These are phyloP conservation scores for Chiridota heheva DNA, from an alignment of 35 echinoderm and acorn worm genomes.

Conservation along the genomic window DNA sequence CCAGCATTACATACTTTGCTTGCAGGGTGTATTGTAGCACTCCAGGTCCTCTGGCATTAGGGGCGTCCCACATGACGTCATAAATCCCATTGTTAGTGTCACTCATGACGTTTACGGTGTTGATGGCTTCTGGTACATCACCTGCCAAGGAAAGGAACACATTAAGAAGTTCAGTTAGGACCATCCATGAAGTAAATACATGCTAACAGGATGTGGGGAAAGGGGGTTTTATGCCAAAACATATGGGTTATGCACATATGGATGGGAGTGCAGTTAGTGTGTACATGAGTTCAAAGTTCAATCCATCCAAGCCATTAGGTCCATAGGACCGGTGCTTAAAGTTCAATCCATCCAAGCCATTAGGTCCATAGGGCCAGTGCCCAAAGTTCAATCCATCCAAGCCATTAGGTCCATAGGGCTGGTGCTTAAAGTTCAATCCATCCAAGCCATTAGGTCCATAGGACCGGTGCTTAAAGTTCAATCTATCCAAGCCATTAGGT, in stretches of 20 bases:
- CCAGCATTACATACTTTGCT: constrained; percentile 67
- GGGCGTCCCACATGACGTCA: constrained; percentile 61
- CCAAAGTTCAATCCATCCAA: no score
- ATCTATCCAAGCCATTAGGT: no score
- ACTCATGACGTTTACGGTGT: constrained; percentile 4
- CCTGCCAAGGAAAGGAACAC: neutral
- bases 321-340: no score
- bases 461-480: no score
- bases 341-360: no score
- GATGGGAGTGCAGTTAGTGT: neutral
- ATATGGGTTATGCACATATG: neutral
- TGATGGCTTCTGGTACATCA: neutral
- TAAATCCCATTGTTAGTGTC: neutral
- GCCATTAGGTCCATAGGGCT: no score
- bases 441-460: no score
- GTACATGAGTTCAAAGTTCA: no score
- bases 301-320: no score
- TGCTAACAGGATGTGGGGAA: neutral
- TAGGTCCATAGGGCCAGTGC: no score
- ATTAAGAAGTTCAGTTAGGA: neutral
- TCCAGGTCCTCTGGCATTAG: constrained; percentile 65
- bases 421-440: no score
- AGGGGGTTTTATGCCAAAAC: neutral
- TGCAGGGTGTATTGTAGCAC: constrained; percentile 53
- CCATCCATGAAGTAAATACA: neutral